A percentile compares a stretch with the other conserved stretches of the same genome.
phyloP scores from a whole-genome alignment of 2,113 vertebrate species.

The Telmatochromis brachygnathus region DNA sequence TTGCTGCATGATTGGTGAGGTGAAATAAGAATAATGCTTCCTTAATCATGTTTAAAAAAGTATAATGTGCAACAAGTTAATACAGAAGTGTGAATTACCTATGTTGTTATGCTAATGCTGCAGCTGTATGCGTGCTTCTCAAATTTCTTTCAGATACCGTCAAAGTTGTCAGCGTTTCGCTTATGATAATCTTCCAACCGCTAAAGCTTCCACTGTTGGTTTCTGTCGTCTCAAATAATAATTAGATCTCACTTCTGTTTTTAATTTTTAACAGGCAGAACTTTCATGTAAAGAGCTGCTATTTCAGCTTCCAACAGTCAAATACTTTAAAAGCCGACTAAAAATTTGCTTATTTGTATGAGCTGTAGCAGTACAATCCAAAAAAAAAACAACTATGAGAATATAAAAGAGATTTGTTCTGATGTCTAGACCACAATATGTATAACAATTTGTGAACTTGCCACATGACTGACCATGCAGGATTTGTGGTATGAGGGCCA shows the following conservation, averaged over 20 bases:
- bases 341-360: background rate
- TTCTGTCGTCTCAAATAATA: background rate
- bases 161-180: background rate
- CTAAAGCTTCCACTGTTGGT: background rate
- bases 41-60: background rate
- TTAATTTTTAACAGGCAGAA: background rate
- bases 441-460: background rate
- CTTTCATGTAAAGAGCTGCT: background rate
- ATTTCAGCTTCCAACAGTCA: background rate
- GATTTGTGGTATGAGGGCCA: background rate
- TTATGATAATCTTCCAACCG: background rate
- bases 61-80: background rate
- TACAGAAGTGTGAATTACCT: background rate
- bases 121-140: background rate
- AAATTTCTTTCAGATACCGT: background rate
- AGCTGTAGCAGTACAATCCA: background rate
- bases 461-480: conserved; percentile 37
- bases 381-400: background rate
- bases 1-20: background rate
- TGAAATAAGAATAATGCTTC: background rate
- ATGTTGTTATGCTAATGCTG: background rate
- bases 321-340: background rate
- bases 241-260: conserved; percentile 11
- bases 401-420: background rate
- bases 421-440: background rate